Evolutionary conservation across 2,888 invertebrate genomes (phyloP), one percentile per base, ranked within the genome.

Genomic region (Oscheius sp.): DNA sequence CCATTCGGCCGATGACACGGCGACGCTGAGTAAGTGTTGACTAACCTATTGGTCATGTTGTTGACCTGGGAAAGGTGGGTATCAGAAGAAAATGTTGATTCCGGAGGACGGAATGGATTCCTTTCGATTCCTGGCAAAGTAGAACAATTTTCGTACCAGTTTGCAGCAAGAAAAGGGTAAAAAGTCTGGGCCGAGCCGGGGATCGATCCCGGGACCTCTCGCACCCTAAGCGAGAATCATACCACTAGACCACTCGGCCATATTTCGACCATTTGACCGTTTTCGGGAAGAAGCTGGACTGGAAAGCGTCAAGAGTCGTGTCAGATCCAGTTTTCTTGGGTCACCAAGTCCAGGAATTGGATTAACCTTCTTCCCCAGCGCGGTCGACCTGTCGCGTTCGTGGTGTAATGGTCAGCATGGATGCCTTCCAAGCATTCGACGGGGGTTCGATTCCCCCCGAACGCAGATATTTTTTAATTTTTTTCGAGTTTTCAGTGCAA

Each of bases 341-440:
- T 27, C 27, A 58, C 25, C 58, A 55, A 25, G 27, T 58, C 58
- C 58, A 27, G 35, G 35, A 9, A 35, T 9, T 35, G 35, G 35
- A 35, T 35, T 9, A 35, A 35, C n/a, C n/a, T n/a, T n/a, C n/a
- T 35, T 35, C 35, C 35, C 35, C 3, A 35, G 35, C 35, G 35
- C 35, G 5, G 5, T 9, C 9, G 9, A 35, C 35, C 21, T 13
- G 49, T 21, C 25, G 71, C 71, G 74, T 77, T 69, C 77, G 74
- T 76, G 76, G 76, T 78, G 76, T 78, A 78, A 74, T 76, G 75
- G 77, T 77, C 73, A 77, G 76, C 77, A 77, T 76, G 76, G 78
- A 76, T 76, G 76, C 76, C 78, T 78, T 78, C 78, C 78, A 78
- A 78, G 78, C 78, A 78, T 78, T 78, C 78, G 78, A 76, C 76